Base-by-base conservation (phyloP, 2,888 invertebrate species). In the Leptopterna dolabrata region DNA sequence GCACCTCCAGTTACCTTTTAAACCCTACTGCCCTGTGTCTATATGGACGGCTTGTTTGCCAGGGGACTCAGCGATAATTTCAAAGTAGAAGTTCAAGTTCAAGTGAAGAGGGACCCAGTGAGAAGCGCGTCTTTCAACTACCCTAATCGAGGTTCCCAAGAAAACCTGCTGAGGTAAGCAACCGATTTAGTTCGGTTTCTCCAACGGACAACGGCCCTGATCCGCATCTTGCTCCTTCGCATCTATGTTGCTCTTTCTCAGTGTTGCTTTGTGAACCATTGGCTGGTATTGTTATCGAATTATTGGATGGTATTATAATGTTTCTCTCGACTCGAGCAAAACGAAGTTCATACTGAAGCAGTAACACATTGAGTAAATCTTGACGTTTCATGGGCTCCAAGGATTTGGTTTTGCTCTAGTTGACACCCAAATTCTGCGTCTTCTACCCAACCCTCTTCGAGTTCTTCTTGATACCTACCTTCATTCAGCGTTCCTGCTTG, bases 61-160 rank as follows among this genome's bases (percentile, higher is more conserved):
- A 86, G 86, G 86, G 85, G n/a, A 85, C 24, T 70, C 86, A 80
- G 78, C 63, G 86, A 86, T 78, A 86, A 76, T 78, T 63, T 86
- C 78, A 86, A 86, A 86, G 86, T 86, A 55, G 86, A 86, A 86
- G 86, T 86, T 47, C 78, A 78, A 86, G 86, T 86, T 55, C 78
- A 86, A 87, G 87, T 88, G 27, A 88, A 87, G 76, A 80, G 82
- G 63, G 88, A 87, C 19, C 86, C 88, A 4, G 71, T 83, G 16
- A 83, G 88, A 63, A 88, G 88, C 78, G 87, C 89, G n/a, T 90
- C 89, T 9, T 89, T 90, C 88, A 89, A 89, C 27, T 90, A 90
- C 71, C 91, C 91, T 19, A 84, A 73, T 29, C 45, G 88, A 45
- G 88, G 85, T 29, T 80, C 78, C 19, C 78, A 86, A 71, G 86